Evolutionary conservation across 2,888 invertebrate genomes (phyloP), one percentile per base, ranked within the genome.

Genomic region (Amiota communis): DNA sequence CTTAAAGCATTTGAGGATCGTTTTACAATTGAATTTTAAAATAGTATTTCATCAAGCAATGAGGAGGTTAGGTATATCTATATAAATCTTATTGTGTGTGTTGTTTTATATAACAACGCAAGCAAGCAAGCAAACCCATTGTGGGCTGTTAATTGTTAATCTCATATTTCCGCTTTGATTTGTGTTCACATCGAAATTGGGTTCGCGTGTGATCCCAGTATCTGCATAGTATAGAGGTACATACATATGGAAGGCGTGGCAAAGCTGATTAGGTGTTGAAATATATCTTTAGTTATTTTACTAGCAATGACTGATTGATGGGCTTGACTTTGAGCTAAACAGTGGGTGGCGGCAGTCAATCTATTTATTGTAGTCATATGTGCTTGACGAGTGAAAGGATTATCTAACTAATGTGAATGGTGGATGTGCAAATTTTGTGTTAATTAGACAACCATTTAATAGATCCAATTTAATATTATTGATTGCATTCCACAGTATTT

Each of bases 341-440:
- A 36, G 46, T 36, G 63, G 63, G 63, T 63, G 63, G 63, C n/a
- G 63, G 63, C n/a, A 36, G 36, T 36, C 36, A 36, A 36, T 36
- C 8, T 36, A 61, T 6, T 36, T 61, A 36, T 13, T 11, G 36
- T 61, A 20, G 23, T 61, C 61, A 23, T 0, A 61, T 23, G 75
- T 71, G 59, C 36, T 73, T 76, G 67, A 80, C 82, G 82, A 82
- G 85, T 75, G 78, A 75, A 80, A 73, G 36, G 36, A 36, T 36
- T 36, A 36, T 6, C 36, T 36, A 36, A 36, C 36, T 36, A 36
- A 36, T 36, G 36, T 36, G 36, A 36, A 36, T 36, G 36, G 36
- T 36, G 36, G 36, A 36, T 36, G 36, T 36, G 36, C 36, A 36
- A 36, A 36, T 6, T 36, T 36, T 36, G 36, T 36, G 36, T 36